Evolutionary conservation across 2,888 invertebrate species (phyloP).

Genomic region (Drosophila phalerata): DNA sequence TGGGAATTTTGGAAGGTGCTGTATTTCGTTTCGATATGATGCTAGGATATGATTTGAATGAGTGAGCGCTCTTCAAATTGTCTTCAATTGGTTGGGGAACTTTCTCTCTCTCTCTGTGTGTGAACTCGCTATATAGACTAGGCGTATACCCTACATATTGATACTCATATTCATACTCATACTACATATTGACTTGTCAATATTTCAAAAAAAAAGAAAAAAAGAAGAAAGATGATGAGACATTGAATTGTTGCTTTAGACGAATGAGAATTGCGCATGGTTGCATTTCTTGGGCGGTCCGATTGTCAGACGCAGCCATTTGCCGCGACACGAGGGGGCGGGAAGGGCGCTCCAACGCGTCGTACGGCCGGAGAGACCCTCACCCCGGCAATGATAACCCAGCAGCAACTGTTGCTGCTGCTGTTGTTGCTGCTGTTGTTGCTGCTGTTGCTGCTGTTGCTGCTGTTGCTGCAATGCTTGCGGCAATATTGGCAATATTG

Average conservation of each 20-base stretch:
- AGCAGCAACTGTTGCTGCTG: conserved; percentile 45
- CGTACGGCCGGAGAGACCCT: conserved; percentile 91
- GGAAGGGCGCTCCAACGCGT: conserved; percentile 94
- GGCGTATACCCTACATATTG: conserved; percentile 59
- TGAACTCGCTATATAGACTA: conserved; percentile 61
- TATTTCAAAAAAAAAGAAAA: conserved; percentile 30
- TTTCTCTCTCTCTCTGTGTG: background rate
- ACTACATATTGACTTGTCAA: conserved; percentile 42
- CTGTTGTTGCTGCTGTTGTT: conserved; percentile 42
- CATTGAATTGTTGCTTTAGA: conserved; percentile 70
- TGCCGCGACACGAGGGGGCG: conserved; percentile 95
- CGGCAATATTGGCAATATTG: conserved; percentile 57
- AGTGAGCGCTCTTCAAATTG: conserved; percentile 4
- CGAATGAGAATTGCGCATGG: conserved; percentile 85
- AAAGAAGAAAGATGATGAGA: conserved; percentile 10
- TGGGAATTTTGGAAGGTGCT: background rate
- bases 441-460: conserved; percentile 41
- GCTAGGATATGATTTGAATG: conserved; percentile 48
- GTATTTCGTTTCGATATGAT: conserved; percentile 53
- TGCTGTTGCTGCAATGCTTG: conserved; percentile 39
- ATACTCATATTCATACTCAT: conserved; percentile 38
- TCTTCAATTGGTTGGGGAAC: background rate
- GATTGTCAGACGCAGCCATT: conserved; percentile 90
- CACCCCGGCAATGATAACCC: conserved; percentile 90
- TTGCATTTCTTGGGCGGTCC: conserved; percentile 85